Percentiles rank a stretch among this genome's conserved stretches.
Conservation (phyloP, 2,113 vertebrate species). For the Mirounga angustirostris region DNA sequence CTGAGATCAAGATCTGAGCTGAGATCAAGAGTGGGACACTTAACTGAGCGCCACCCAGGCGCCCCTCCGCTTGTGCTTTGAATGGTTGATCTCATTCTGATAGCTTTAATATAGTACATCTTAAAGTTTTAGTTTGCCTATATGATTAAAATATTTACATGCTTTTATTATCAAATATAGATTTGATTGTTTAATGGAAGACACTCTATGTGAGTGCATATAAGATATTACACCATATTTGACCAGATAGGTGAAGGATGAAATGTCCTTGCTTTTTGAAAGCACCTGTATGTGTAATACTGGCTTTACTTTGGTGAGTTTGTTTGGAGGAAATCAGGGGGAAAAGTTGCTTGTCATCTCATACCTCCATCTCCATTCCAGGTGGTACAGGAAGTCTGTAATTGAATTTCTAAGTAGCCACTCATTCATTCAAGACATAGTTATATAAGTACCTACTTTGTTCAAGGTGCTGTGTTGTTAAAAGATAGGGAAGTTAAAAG, state of each 20-base stretch:
- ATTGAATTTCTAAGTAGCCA: slow-evolving; percentile 72
- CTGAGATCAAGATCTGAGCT: not conserved
- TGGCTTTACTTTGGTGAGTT: slow-evolving; percentile 57
- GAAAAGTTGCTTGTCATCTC: slow-evolving; percentile 59
- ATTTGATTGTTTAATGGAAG: slow-evolving; percentile 52
- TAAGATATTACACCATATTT: not conserved
- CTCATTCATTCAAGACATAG: slow-evolving; percentile 61
- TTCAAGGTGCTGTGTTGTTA: slow-evolving; percentile 67
- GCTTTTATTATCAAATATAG: slow-evolving; percentile 59
- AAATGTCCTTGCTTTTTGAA: slow-evolving; percentile 70
- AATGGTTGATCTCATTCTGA: slow-evolving; percentile 54
- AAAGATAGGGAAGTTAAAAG: slow-evolving; percentile 69
- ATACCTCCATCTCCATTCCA: slow-evolving; percentile 41
- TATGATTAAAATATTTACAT: slow-evolving; percentile 62
- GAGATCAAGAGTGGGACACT: not conserved
- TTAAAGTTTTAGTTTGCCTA: slow-evolving; percentile 57
- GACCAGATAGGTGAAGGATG: slow-evolving; percentile 53
- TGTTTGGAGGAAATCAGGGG: slow-evolving; percentile 43
- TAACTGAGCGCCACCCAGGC: not conserved
- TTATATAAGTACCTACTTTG: slow-evolving; percentile 68
- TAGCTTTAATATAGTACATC: slow-evolving; percentile 34
- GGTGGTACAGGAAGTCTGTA: slow-evolving; percentile 63
- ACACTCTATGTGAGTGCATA: slow-evolving; percentile 27
- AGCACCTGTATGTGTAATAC: slow-evolving; percentile 8
- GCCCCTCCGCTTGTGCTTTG: slow-evolving; percentile 54